Evolutionary conservation across 1,140 invertebrate genomes (phyloP).

Genomic region (Scylla paramamosain): DNA sequence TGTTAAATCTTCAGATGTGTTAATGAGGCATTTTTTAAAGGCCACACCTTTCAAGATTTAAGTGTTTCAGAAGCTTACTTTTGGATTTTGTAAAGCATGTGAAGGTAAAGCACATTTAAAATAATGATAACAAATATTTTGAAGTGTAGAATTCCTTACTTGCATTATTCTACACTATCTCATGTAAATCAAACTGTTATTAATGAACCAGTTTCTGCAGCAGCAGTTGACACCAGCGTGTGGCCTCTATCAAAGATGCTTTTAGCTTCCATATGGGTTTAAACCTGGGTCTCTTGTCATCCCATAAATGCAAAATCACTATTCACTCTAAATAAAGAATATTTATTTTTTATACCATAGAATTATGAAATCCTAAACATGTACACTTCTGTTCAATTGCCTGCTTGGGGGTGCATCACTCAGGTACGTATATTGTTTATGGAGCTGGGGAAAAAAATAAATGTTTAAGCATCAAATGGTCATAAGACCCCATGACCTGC

Average conservation of each 20-base stretch:
- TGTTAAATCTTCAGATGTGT: background rate
- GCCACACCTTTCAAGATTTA: background rate
- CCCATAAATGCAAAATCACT: slow-evolving; percentile 45
- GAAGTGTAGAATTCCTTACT: background rate
- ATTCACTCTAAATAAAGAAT: slow-evolving; percentile 67
- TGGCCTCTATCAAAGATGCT: background rate
- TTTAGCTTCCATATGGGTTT: slow-evolving; percentile 34
- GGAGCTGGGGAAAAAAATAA: too few species aligned
- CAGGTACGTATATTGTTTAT: too few species aligned
- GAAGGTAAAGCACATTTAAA: background rate
- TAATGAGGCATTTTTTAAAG: slow-evolving; percentile 22
- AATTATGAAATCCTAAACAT: background rate
- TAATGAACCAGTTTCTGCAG: background rate
- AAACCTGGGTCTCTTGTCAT: slow-evolving; percentile 55
- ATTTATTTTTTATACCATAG: slow-evolving; percentile 58
- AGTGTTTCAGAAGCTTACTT: background rate
- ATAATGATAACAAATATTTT: background rate
- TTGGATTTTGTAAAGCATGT: background rate
- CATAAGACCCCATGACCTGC: too few species aligned
- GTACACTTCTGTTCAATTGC: too few species aligned
- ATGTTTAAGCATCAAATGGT: too few species aligned
- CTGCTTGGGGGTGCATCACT: too few species aligned
- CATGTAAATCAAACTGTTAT: background rate
- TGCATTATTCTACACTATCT: background rate
- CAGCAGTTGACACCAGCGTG: slow-evolving; percentile 6